Evolutionary conservation across 1,140 invertebrate species (phyloP), one percentile per base, ranked within the genome.

Genomic region (Goniozus legneri): DNA sequence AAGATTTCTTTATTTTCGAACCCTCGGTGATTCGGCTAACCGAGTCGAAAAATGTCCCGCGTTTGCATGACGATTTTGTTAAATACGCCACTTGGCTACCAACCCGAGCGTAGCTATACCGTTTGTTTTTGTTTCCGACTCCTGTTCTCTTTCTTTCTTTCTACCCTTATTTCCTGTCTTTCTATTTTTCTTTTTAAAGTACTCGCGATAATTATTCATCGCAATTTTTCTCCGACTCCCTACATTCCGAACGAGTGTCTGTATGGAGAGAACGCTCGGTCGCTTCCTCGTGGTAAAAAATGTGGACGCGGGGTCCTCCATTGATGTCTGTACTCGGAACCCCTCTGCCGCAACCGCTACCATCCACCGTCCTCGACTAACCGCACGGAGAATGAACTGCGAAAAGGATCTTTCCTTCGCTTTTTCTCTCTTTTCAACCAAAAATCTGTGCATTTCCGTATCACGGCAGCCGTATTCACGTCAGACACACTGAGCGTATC

Each of bases 201-300:
- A 67, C 67, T 67, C 54, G 61, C 44, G 54, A 71, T 71, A 69
- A 71, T 73, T 73, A 73, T 73, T 73, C 70, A 71, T 69, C 60
- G 57, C 51, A 61, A 55, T 60, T 54, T 65, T 65, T 69, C 62
- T 67, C 41, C 42, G 39, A 52, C 58, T 48, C 52, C 44, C 21
- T 40, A 24, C 43, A 51, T 45, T 35, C 35, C 32, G 37, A 39
- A n/a, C n/a, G n/a, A n/a, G n/a, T n/a, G n/a, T n/a, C n/a, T n/a
- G n/a, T n/a, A n/a, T n/a, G n/a, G n/a, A n/a, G n/a, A n/a, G n/a
- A n/a, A n/a, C n/a, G n/a, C 43, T 39, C 34, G 16, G 34, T 27
- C 24, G 36, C 32, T 39, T 36, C 34, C 49, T 14, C 21, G 39
- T 45, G 57, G 39, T 44, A 54, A 68, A 62, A 60, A 65, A 66